Conservation (phyloP, 2,888 invertebrate genomes). For the Aspidiotus destructor region DNA sequence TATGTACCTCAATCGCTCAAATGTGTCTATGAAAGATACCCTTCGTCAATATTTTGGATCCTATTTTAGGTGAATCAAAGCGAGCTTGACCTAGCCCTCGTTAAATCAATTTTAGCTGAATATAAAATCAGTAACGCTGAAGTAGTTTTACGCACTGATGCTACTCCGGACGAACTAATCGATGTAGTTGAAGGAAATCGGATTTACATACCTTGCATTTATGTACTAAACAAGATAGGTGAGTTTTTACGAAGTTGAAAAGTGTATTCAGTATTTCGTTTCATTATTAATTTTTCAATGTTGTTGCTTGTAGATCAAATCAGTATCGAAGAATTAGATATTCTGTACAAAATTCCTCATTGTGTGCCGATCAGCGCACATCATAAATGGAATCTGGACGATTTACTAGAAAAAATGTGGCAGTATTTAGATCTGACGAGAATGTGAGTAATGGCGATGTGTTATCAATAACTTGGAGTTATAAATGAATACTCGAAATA, state of each 20-base stretch:
- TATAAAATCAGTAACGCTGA: constrained; percentile 99
- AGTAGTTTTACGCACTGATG: constrained; percentile 86
- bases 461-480: not conserved
- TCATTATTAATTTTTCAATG: not conserved
- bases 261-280: not conserved
- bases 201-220: constrained; percentile 96
- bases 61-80: constrained; percentile 63
- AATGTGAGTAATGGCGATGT: constrained; percentile 54
- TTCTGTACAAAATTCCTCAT: constrained; percentile 98
- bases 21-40: not conserved
- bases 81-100: constrained; percentile 87
- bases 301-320: constrained; percentile 63
- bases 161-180: constrained; percentile 93
- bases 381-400: constrained; percentile 99
- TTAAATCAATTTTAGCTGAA: constrained; percentile 90
- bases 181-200: constrained; percentile 98
- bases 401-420: constrained; percentile 96
- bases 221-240: constrained; percentile 97
- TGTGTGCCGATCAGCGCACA: constrained; percentile 99
- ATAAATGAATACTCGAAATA: not conserved
- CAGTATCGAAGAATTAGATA: constrained; percentile 89
- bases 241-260: constrained; percentile 35
- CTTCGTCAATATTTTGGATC: not conserved
- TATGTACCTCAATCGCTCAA: not conserved
- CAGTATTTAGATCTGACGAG: constrained; percentile 86